Evolutionary conservation across 2,797 vertebrate genomes (phyloP).

Genomic region (Trichosurus vulpecula): DNA sequence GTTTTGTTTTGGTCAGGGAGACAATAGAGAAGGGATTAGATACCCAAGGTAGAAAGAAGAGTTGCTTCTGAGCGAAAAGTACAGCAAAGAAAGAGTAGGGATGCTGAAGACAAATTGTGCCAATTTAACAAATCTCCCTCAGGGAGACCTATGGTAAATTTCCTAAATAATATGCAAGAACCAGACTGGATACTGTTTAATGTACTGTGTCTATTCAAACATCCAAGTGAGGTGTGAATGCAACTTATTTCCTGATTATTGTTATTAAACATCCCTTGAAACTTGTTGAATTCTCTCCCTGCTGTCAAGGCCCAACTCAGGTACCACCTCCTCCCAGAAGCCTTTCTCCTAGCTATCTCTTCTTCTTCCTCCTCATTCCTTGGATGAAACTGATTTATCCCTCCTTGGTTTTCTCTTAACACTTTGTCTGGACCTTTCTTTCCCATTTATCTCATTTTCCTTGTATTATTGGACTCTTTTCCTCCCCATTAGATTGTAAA

Average conservation of each 20-base stretch:
- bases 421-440: neutral
- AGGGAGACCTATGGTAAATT: neutral
- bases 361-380: neutral
- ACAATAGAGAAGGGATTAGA: neutral
- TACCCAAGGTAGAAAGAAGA: neutral
- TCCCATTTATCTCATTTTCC: neutral
- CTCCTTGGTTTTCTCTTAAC: neutral
- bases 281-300: neutral
- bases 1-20: neutral
- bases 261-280: neutral
- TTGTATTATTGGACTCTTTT: neutral
- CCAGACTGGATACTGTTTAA: neutral
- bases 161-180: neutral
- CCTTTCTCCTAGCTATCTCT: neutral
- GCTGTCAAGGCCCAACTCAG: neutral
- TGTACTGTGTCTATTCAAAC: neutral
- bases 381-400: neutral
- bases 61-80: neutral
- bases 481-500: neutral
- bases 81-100: neutral
- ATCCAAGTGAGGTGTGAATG: neutral
- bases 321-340: neutral
- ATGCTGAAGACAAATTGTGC: neutral
- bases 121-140: neutral
- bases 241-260: neutral